Percentiles rank a stretch among this genome's conserved stretches.
Conservation (phyloP, 2,797 vertebrate species). For the Poecilia wingei region DNA sequence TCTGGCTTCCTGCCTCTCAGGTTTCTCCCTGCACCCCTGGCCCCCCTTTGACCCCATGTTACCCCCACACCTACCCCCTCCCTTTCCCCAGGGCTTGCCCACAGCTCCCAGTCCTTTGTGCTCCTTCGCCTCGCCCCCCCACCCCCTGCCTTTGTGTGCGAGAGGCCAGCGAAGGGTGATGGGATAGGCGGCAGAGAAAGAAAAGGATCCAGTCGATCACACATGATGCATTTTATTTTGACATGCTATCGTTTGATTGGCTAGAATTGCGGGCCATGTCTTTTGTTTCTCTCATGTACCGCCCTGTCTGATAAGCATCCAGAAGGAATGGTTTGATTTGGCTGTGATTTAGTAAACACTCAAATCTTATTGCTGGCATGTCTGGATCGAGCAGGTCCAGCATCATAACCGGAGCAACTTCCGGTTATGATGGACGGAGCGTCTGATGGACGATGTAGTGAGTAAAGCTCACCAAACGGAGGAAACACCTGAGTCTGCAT, state of each 20-base stretch:
- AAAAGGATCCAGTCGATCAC: constrained; percentile 39
- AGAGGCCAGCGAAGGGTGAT: constrained; percentile 67
- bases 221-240: constrained; percentile 24
- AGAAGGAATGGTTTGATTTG: neutral
- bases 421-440: too few species aligned
- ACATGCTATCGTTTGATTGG: constrained; percentile 13
- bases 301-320: neutral
- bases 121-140: constrained; percentile 50
- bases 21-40: constrained; percentile 54
- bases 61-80: constrained; percentile 50
- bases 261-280: neutral
- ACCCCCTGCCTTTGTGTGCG: constrained; percentile 71
- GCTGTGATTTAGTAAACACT: neutral
- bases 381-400: neutral
- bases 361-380: neutral
- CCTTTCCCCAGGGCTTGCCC: constrained; percentile 66
- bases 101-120: constrained; percentile 72
- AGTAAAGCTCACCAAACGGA: neutral
- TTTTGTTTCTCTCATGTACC: neutral
- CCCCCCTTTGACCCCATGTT: constrained; percentile 69
- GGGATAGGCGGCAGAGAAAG: constrained; percentile 45
- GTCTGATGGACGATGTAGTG: neutral
- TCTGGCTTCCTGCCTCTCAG: constrained; percentile 78
- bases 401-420: neutral
- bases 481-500: neutral